A percentile compares a stretch with the other conserved stretches of the same genome.
Evolutionary conservation across 2,888 invertebrate species (phyloP).

Genomic region (Zaprionus obscuricornis): DNA sequence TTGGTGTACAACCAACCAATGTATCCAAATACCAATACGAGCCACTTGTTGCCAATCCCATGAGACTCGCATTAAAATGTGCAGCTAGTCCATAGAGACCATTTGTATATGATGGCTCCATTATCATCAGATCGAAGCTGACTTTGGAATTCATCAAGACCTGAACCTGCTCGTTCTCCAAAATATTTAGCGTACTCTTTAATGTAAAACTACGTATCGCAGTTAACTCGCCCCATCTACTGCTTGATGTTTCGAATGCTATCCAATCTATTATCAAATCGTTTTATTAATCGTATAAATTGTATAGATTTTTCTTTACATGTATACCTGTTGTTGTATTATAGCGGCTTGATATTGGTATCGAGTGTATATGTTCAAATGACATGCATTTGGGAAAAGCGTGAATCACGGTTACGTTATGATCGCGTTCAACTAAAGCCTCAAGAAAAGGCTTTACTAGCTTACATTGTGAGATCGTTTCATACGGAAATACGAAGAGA

Average conservation of each 20-base stretch:
- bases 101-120: constrained; percentile 78
- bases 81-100: constrained; percentile 75
- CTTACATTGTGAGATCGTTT: constrained; percentile 67
- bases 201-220: constrained; percentile 21
- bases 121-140: constrained; percentile 79
- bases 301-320: not conserved
- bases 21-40: constrained; percentile 68
- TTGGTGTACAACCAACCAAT: constrained; percentile 66
- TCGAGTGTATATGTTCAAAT: constrained; percentile 24
- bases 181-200: constrained; percentile 32
- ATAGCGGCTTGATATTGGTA: constrained; percentile 26
- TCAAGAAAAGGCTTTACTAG: constrained; percentile 69
- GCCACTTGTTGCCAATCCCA: constrained; percentile 68
- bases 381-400: constrained; percentile 59
- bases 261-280: not conserved
- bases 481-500: constrained; percentile 61
- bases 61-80: constrained; percentile 71
- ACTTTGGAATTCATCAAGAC: constrained; percentile 68
- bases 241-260: not conserved
- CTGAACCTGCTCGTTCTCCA: constrained; percentile 49
- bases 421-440: constrained; percentile 78
- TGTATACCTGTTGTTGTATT: constrained; percentile 11
- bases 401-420: constrained; percentile 80
- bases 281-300: no score
- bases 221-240: constrained; percentile 13